Percentiles rank a stretch among this genome's conserved stretches.
Conservation (phyloP, 2,113 vertebrate species). For the Oreochromis tanganicae region DNA sequence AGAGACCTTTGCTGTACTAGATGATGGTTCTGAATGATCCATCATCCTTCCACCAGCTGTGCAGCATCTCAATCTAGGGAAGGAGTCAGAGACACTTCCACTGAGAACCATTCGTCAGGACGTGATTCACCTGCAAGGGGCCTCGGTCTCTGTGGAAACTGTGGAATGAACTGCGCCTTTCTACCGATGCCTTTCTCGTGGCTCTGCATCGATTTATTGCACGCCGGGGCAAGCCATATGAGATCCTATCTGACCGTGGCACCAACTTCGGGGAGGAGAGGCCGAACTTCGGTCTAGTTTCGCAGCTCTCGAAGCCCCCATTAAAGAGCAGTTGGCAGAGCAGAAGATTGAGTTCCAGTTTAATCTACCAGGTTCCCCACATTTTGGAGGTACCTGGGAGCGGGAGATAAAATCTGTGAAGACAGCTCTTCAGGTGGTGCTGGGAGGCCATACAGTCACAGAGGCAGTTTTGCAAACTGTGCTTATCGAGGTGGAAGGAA, state of each 20-base stretch:
- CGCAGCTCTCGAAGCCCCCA: not conserved
- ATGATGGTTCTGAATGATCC: no score
- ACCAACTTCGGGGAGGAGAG: not conserved
- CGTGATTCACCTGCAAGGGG: no score
- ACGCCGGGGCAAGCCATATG: not conserved
- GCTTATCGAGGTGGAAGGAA: not conserved
- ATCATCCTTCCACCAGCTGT: no score
- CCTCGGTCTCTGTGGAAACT: no score
- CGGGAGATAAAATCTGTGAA: not conserved
- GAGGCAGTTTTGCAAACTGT: not conserved
- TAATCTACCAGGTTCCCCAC: not conserved
- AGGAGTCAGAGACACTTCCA: no score
- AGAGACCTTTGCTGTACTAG: no score
- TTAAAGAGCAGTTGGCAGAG: not conserved
- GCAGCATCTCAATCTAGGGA: no score
- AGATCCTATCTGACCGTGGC: not conserved
- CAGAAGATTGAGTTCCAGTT: not conserved
- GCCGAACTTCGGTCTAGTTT: not conserved
- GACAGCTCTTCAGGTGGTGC: fast-evolving
- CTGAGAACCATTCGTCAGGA: no score
- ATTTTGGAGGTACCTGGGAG: not conserved
- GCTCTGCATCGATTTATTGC: not conserved
- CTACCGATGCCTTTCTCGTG: not conserved
- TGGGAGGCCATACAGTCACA: fast-evolving
- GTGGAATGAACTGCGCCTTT: no score